A percentile compares a stretch with the other conserved stretches of the same genome.
Conservation (phyloP, 2,888 invertebrate species). For the Ophion ellenae region DNA sequence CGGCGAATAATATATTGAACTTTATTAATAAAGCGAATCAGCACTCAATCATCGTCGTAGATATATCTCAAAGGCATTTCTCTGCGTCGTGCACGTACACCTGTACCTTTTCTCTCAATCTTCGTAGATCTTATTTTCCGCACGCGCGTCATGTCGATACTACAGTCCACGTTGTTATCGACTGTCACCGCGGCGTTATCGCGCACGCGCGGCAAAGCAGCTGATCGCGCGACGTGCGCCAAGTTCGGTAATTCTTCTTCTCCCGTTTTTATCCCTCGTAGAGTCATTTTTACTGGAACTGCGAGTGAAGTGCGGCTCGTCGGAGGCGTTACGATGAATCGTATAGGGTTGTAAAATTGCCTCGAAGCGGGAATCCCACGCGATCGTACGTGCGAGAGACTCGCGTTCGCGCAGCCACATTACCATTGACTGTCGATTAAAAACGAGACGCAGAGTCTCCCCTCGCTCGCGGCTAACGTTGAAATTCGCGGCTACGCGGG, state of each 20-base stretch:
- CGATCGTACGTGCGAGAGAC: not conserved
- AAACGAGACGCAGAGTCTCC: not conserved
- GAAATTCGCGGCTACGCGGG: slow-evolving; percentile 49
- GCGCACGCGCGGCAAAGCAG: slow-evolving; percentile 45
- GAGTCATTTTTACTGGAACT: slow-evolving; percentile 26
- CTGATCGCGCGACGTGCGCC: slow-evolving; percentile 35
- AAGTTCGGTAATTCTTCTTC: slow-evolving; percentile 33
- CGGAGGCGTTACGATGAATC: slow-evolving; percentile 41
- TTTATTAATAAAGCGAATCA: not conserved
- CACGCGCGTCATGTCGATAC: not conserved
- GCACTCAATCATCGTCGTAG: not conserved
- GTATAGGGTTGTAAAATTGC: slow-evolving; percentile 25
- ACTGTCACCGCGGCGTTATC: not conserved
- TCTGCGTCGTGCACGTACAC: not conserved
- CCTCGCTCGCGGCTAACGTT: slow-evolving; percentile 1
- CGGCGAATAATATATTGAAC: not conserved
- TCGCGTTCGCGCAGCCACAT: not conserved
- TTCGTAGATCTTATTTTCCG: not conserved
- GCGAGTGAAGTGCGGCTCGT: slow-evolving; percentile 2
- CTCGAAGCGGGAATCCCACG: slow-evolving; percentile 13
- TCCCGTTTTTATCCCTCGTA: slow-evolving; percentile 14
- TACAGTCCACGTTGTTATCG: not conserved
- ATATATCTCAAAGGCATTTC: not conserved
- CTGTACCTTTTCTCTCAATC: not conserved
- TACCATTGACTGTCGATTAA: not conserved